Conservation (phyloP, 1,140 invertebrate genomes). For the Liolophura sinensis region DNA sequence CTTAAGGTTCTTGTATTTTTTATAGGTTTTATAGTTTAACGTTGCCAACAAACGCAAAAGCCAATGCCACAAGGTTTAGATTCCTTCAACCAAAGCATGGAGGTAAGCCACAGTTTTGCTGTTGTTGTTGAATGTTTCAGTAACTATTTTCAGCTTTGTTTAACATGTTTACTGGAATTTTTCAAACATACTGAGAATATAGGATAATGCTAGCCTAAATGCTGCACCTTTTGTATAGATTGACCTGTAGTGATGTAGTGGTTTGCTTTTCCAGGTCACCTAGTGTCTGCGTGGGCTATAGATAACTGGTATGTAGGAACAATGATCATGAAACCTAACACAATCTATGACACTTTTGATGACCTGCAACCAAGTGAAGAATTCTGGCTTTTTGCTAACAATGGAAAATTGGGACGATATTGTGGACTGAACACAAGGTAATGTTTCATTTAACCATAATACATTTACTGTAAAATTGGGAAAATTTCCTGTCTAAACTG, state of each 20-base stretch:
- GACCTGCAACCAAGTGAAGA: conserved; percentile 37
- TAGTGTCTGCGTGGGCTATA: conserved; percentile 57
- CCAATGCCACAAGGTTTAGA: conserved; percentile 59
- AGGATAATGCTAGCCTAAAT: background rate
- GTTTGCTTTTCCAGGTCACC: conserved; percentile 30
- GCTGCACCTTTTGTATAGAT: background rate
- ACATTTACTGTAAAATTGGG: background rate
- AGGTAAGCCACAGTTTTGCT: conserved; percentile 30
- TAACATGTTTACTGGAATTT: conserved; percentile 17
- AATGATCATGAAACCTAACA: conserved; percentile 53
- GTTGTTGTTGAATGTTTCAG: background rate
- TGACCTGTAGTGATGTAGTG: background rate
- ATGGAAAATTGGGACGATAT: conserved; percentile 47
- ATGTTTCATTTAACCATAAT: background rate
- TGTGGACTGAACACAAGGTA: conserved; percentile 51
- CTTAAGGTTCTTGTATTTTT: conserved; percentile 3
- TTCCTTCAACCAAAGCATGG: conserved; percentile 60
- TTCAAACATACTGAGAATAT: background rate
- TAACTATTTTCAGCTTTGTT: background rate
- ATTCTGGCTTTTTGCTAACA: conserved; percentile 59
- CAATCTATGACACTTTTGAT: conserved; percentile 56
- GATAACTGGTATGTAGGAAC: conserved; percentile 59
- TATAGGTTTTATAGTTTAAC: conserved; percentile 45
- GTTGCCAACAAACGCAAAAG: conserved; percentile 38
- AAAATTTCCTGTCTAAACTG: background rate